Base-by-base conservation (phyloP, 92 coral and sea anemone genomes). In the Palythoa caribaeorum region DNA sequence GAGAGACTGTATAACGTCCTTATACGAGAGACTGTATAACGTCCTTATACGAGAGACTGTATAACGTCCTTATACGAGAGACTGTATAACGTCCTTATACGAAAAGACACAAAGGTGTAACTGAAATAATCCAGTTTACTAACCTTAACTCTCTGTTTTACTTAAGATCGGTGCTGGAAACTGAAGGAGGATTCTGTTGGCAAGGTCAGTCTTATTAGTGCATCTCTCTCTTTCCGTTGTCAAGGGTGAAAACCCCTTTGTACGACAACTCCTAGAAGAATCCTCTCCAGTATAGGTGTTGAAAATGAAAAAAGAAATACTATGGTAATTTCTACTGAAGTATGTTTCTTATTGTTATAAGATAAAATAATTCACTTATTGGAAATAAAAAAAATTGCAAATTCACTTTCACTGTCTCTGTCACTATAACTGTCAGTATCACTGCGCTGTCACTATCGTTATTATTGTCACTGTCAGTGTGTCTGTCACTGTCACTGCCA, bases 121-220 rank as follows among this genome's bases (percentile, higher is more conserved):
- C 50, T 44, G 50, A 15, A 11, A 11, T 55, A 55, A 9, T 55
- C 9, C 6, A 1, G 5, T 11, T 17, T 52, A 14, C 62, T 76
- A 2, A 76, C 9, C 17, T 12, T 39, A 69, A 79, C 38, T 60
- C 3, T 86, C 39, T 59, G 44, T 65, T 28, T 48, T 62, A 3
- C 76, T 28, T 59, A 88, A 94, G 98, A 76, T 94, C 98, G 37
- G 91, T 93, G 59, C 85, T 95, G 60, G 94, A 95, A 70, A 95
- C 98, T n/a, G 92, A 83, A n/a, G 94, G 76, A 76, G 98, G 98
- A 73, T 95, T 93, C 87, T 95, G 98, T 87, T 95, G 98, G 98
- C 96, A 94, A 85, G 98, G 98, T 95, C 77, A 84, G 72, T 70
- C 4, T 44, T 3, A 44, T 44, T 3, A 0, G 50, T 2, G 50